A percentile compares a stretch with the other conserved stretches of the same genome.
Evolutionary conservation across 2,113 vertebrate genomes (phyloP).

Genomic region (Balaeniceps rex): DNA sequence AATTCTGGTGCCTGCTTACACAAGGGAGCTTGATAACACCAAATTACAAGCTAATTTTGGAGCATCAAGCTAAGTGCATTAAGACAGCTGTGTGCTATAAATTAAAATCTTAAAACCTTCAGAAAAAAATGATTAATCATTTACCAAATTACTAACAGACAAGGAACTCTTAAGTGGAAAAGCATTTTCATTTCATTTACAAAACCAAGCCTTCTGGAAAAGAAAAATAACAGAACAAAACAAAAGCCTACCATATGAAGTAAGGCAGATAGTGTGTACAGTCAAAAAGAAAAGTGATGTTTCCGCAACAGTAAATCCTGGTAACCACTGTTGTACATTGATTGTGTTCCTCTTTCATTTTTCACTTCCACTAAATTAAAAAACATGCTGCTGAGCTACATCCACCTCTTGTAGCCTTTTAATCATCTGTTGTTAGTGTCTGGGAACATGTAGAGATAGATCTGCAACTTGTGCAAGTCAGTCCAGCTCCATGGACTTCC

Average conservation of each 20-base stretch:
- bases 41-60: constrained; percentile 57
- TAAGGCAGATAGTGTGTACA: background rate
- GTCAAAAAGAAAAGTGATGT: background rate
- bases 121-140: constrained; percentile 2
- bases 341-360: background rate
- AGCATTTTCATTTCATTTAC: constrained; percentile 18
- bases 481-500: background rate
- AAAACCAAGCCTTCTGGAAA: background rate
- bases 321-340: background rate
- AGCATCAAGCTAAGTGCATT: constrained; percentile 20
- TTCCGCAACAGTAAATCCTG: constrained; percentile 17
- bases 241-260: background rate
- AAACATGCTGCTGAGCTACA: background rate
- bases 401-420: background rate
- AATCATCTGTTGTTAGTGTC: background rate
- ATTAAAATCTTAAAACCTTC: constrained; percentile 38
- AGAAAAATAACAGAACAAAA: background rate
- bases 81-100: constrained; percentile 11
- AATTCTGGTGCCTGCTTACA: constrained; percentile 18
- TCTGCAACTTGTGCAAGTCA: background rate
- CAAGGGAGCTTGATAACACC: constrained; percentile 26
- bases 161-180: background rate
- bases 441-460: background rate
- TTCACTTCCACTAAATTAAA: background rate
- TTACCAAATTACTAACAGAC: background rate